Evolutionary conservation across 2,888 invertebrate genomes (phyloP).

Genomic region (Lepidocyrtoides sp.): DNA sequence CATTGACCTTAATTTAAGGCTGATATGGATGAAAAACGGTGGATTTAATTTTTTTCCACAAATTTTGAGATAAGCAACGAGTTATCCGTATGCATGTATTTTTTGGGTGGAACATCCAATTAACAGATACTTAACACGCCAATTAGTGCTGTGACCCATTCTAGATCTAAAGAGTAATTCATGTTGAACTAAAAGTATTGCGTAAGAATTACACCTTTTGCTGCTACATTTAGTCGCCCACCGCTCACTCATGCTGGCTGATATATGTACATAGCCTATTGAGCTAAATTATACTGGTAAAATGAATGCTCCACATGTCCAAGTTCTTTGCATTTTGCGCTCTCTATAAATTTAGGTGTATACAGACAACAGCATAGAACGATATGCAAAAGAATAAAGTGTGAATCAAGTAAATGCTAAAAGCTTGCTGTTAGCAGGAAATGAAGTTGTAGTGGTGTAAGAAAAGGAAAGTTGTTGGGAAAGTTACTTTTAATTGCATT

Average conservation of each 20-base stretch:
- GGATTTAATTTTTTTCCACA: neutral
- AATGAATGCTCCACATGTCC: no score
- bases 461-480: conserved; percentile 39
- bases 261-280: no score
- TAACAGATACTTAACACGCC: neutral
- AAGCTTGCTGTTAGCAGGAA: neutral
- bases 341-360: no score
- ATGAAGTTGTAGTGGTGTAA: neutral
- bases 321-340: no score
- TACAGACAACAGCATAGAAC: no score
- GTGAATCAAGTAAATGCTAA: neutral
- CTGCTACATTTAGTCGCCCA: no score
- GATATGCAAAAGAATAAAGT: no score
- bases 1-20: conserved; percentile 62
- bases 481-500: neutral
- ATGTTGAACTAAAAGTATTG: no score
- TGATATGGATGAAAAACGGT: neutral
- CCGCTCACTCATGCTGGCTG: no score
- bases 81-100: neutral
- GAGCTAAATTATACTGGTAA: no score
- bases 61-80: neutral
- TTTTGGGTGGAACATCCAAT: neutral
- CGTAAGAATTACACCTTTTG: no score
- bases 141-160: neutral
- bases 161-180: no score